A percentile compares a stretch with the other conserved stretches of the same genome.
These are phyloP conservation scores for Atlantisia rogersi DNA, from an alignment of 2,113 vertebrate genomes.

Conservation along the genomic window DNA sequence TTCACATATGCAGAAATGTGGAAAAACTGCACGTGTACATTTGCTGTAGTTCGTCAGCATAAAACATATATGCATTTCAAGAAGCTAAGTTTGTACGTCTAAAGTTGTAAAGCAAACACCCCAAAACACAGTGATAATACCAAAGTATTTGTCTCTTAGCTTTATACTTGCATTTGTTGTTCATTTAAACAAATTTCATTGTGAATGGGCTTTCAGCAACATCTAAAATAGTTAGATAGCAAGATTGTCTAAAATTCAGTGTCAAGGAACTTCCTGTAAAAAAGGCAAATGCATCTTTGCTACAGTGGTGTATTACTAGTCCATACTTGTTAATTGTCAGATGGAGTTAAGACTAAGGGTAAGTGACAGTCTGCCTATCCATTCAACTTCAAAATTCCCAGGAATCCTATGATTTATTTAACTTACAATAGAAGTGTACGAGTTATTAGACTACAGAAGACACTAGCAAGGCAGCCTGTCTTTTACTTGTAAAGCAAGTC, in stretches of 20 bases:
- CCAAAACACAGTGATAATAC: not conserved
- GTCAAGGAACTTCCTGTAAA: not conserved
- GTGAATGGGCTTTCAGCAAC: not conserved
- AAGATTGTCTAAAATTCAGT: not conserved
- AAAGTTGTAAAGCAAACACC: not conserved
- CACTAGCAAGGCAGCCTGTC: not conserved
- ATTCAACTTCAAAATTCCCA: not conserved
- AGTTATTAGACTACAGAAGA: not conserved
- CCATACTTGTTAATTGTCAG: not conserved
- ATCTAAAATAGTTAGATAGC: not conserved
- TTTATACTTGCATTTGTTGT: not conserved
- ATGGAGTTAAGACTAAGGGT: not conserved
- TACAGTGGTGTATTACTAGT: not conserved
- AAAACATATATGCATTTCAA: not conserved
- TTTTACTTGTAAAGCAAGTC: not conserved
- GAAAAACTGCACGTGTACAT: fast-evolving
- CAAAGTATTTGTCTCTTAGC: not conserved
- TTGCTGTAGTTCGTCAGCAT: not conserved
- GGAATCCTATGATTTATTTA: not conserved
- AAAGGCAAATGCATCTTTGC: not conserved
- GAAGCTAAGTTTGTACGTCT: not conserved
- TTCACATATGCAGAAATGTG: not conserved
- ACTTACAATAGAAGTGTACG: not conserved
- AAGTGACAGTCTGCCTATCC: not conserved
- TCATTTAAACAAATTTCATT: not conserved